Conservation (phyloP, 2,797 vertebrate genomes). For the Pagetopsis macropterus region DNA sequence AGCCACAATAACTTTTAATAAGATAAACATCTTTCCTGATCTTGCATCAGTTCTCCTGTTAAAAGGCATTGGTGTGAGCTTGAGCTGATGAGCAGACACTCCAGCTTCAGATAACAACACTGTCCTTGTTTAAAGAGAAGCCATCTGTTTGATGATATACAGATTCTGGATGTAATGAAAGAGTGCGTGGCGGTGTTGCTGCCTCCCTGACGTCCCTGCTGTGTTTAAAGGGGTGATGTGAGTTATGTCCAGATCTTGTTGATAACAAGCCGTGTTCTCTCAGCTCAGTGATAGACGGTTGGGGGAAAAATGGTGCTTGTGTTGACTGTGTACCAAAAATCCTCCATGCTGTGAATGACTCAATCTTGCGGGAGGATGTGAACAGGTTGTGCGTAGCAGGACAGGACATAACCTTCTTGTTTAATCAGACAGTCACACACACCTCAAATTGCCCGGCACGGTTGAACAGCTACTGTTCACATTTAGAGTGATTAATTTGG, state of each 20-base stretch:
- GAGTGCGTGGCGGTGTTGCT: conserved; percentile 25
- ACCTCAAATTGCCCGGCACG: not conserved
- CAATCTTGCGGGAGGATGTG: conserved; percentile 15
- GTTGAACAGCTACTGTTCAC: conserved; percentile 20
- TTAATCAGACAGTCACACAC: conserved; percentile 28
- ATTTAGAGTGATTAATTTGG: conserved; percentile 41
- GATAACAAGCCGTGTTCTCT: conserved; percentile 52
- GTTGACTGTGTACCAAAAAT: too few species aligned
- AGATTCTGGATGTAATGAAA: conserved; percentile 61
- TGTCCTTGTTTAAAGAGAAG: conserved; percentile 66
- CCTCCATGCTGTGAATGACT: conserved; percentile 5
- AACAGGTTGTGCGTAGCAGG: conserved; percentile 20
- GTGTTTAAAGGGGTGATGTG: conserved; percentile 51
- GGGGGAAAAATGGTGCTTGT: not conserved
- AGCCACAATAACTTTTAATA: not conserved
- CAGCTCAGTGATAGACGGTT: conserved; percentile 39
- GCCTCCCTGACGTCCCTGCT: conserved; percentile 39
- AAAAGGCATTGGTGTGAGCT: conserved; percentile 6
- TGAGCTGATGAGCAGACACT: not conserved
- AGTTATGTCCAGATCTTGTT: conserved; percentile 48
- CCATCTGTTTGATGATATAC: conserved; percentile 70
- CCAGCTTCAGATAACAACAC: conserved; percentile 19
- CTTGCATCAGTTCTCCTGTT: not conserved
- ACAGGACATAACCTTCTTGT: conserved; percentile 38
- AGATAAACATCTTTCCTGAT: conserved; percentile 7